phyloP scores from a whole-genome alignment of 2,113 vertebrate species.

The Fulica atra region DNA sequence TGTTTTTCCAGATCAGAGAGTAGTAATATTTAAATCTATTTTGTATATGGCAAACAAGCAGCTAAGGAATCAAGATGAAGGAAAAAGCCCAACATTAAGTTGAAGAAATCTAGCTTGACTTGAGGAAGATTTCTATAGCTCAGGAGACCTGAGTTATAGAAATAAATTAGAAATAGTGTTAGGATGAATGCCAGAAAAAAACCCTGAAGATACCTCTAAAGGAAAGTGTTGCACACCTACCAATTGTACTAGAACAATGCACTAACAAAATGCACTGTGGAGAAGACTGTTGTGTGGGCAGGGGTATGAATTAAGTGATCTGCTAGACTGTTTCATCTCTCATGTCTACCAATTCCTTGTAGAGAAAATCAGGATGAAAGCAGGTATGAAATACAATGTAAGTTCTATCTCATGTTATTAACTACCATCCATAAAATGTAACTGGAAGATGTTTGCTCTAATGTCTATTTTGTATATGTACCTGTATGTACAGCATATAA shows the following conservation, averaged over 20 bases:
- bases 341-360: not conserved
- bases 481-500: constrained; percentile 50
- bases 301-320: not conserved
- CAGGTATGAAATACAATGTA: not conserved
- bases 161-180: not conserved
- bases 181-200: not conserved
- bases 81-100: not conserved
- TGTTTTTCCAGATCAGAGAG: not conserved
- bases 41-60: not conserved
- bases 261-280: not conserved
- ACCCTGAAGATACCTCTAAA: not conserved
- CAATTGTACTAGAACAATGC: not conserved
- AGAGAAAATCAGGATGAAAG: constrained; percentile 7
- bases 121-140: not conserved
- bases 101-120: not conserved
- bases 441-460: not conserved
- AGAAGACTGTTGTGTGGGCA: not conserved
- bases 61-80: not conserved
- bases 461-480: constrained; percentile 53
- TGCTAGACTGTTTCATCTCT: not conserved
- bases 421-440: not conserved
- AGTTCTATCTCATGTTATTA: not conserved
- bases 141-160: not conserved
- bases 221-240: not conserved
- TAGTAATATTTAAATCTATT: not conserved